Base-by-base conservation (phyloP, 2,797 vertebrate species). In the Botia almorhae region DNA sequence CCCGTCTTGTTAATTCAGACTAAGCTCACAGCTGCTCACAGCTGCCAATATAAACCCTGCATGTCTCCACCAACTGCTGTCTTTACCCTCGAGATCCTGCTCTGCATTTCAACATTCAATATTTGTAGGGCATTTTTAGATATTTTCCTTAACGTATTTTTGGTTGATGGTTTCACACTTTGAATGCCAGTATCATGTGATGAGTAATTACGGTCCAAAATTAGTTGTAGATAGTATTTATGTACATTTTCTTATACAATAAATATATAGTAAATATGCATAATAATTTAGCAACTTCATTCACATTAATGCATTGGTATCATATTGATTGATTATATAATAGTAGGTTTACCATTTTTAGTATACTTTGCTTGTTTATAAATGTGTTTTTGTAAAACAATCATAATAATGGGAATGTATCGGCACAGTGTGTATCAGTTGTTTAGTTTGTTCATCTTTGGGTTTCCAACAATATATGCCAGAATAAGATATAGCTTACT, bases 1-100 rank as follows among this genome's bases (percentile, higher is more conserved):
- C 23, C 21, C 50, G 60, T 73, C 50, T 71, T 46, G 26, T 84
- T 76, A 84, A 85, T 78, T 58, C 26, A 72, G 69, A 71, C 19
- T 7, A 43, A 36, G 39, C 84, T 26, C 23, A 26, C 81, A 83
- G 77, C 74, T 82, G 82, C 81, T 83, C 73, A 29, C 68, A 56
- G 55, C 58, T 68, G n/a, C 71, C 21, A 29, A 76, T 74, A 69
- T 70, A 67, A 65, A 65, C 51, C 70, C 78, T 58, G n/a, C 46
- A 73, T 60, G 60, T 64, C 82, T 69, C 58, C 36, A 73, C 73
- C 85, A 80, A 78, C 82, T 82, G 80, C 53, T 77, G 72, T 82
- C 76, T 81, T 55, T 36, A 55, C 55, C 61, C 73, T 61, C 33
- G 65, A 73, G 55, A 74, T 53, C 56, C 68, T 14, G 21, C 36